Evolutionary conservation across 2,888 invertebrate species (phyloP), one percentile per base, ranked within the genome.

Genomic region (Minunthozetes semirufus): DNA sequence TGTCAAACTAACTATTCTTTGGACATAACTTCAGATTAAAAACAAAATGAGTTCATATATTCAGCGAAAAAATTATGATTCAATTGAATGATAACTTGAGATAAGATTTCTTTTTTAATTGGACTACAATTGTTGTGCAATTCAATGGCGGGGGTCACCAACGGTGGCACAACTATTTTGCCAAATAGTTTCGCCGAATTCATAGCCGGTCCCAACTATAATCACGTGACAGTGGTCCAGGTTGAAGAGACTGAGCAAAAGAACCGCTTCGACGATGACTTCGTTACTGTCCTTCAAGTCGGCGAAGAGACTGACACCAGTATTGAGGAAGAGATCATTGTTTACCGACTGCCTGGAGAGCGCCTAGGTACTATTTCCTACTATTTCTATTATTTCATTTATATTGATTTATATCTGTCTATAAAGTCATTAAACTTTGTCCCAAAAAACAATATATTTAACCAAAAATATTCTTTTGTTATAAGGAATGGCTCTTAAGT

Each of bases 341-440:
- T 95, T 72, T 91, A 90, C 80, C 87, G 94, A 78, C 87, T 94
- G 73, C 91, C 93, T 0, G 94, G 94, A 0, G 94, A 94, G 81
- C 88, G 93, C 53, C 86, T 95, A 9, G 63, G 63, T 66, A 29
- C 8, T 53, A 22, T 19, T n/a, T 53, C n/a, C n/a, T n/a, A n/a
- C n/a, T n/a, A n/a, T n/a, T n/a, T 53, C n/a, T 9, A 42, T 42
- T 42, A 11, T 42, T 42, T 42, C 42, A 42, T 42, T 9, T 9
- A 59, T 59, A 19, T 15, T 59, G 15, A 33, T 33, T 33, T 8
- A 33, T 33, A n/a, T n/a, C n/a, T n/a, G n/a, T n/a, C n/a, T 33
- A 33, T 33, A 1, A 29, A 29, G 29, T 61, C 59, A 22, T 59
- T 27, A 27, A 15, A 27, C 17, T 61, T 59, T 13, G n/a, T 29